These are phyloP conservation scores for Spermophilus dauricus DNA, from an alignment of 2,113 vertebrate genomes.

Conservation along the genomic window DNA sequence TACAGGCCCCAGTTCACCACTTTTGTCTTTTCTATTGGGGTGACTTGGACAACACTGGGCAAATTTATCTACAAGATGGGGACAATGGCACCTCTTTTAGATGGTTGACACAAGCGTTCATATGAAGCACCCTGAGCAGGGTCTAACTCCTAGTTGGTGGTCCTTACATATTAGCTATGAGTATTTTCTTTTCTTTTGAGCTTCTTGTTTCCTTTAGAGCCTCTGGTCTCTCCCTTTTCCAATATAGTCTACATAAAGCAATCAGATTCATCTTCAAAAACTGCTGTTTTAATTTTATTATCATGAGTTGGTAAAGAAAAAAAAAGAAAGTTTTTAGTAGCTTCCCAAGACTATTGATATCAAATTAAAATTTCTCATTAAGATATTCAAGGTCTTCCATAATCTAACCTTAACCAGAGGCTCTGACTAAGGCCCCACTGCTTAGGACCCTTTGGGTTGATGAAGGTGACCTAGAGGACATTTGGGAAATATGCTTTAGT, in stretches of 20 bases:
- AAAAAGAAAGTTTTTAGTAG: background rate
- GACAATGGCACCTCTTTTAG: background rate
- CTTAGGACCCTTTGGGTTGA: background rate
- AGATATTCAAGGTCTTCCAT: background rate
- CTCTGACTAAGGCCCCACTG: background rate
- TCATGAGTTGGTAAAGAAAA: background rate
- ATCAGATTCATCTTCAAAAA: background rate
- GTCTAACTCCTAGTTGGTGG: background rate
- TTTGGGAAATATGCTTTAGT: background rate
- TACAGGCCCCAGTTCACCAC: fast-evolving
- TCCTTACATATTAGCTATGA: background rate
- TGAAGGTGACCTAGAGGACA: background rate
- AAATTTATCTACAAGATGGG: background rate
- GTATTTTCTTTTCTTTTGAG: background rate
- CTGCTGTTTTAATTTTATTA: background rate
- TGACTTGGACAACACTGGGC: background rate
- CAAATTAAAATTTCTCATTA: background rate
- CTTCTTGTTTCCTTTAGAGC: background rate
- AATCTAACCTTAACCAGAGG: background rate
- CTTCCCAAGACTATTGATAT: background rate
- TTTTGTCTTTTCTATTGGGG: background rate
- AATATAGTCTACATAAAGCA: background rate
- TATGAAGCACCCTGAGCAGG: fast-evolving
- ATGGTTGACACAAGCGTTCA: background rate
- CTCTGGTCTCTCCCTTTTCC: background rate